Base-by-base conservation (phyloP, 1,140 invertebrate species). In the Drosophila baimaii region DNA sequence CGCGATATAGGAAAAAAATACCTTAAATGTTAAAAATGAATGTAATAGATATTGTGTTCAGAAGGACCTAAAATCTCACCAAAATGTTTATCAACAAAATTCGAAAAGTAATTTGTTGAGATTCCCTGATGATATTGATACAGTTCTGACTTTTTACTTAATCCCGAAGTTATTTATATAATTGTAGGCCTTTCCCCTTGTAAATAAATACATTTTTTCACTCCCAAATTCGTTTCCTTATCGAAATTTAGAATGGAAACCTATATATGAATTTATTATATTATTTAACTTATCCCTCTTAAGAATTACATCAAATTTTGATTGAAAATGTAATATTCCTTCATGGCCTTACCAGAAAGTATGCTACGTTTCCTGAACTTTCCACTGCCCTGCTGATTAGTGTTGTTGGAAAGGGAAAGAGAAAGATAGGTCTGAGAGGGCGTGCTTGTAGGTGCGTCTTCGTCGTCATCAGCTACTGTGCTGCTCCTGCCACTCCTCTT, bases 391-490 rank as follows among this genome's bases (percentile, higher is more conserved):
- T 43, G 79, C 27, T 62, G 80, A 15, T 33, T 15, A 84, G 79
- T 82, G 80, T 82, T 43, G 15, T 41, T 31, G 3, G 51, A 54
- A n/a, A 2, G 35, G 37, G 29, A 23, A 5, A 17, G 39, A n/a
- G 33, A 33, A 23, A 65, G 39, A 31, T 35, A 21, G 51, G 31
- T 25, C 19, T 57, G 58, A 79, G 81, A 55, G 64, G 63, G 46
- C 72, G 58, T 78, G 74, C 47, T 39, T 68, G 56, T 68, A 63
- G 62, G 59, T 73, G 56, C 57, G 63, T 71, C 56, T 35, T 52
- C 56, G 69, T 63, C 57, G 62, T 77, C 75, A 72, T 75, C 71
- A 46, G 61, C 72, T 74, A 77, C 64, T 54, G 62, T 77, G 74
- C 56, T 54, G 44, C 61, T 71, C 57, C 62, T 44, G 19, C 44